Conservation (phyloP, 2,113 vertebrate genomes). For the Phocoena sinus region DNA sequence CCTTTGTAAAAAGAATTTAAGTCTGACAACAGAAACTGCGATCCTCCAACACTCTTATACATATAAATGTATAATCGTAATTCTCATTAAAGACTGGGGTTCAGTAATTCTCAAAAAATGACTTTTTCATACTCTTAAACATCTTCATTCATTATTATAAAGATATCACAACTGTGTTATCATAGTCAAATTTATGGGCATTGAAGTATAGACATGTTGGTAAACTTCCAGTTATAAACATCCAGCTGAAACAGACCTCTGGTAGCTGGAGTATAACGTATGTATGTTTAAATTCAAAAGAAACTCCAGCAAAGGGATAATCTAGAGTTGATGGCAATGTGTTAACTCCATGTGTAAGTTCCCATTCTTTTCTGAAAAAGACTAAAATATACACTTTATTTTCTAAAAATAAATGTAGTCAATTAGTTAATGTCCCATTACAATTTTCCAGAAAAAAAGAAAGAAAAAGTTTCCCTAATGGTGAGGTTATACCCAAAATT, state of each 20-base stretch:
- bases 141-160: neutral
- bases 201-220: neutral
- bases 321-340: neutral
- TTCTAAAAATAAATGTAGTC: neutral
- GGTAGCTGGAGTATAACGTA: neutral
- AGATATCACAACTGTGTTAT: neutral
- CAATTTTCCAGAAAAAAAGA: neutral
- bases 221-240: neutral
- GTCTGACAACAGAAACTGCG: neutral
- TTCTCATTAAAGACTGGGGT: neutral
- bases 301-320: neutral
- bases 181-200: neutral
- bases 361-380: neutral
- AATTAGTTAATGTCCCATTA: neutral
- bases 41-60: neutral
- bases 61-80: neutral
- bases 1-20: neutral
- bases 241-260: neutral
- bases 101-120: neutral
- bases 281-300: neutral
- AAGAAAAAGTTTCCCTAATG: neutral
- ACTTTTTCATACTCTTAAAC: neutral
- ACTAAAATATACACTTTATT: neutral
- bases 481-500: neutral
- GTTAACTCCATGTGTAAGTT: neutral